Conservation (phyloP, 35 echinoderm and acorn worm genomes). For the Apostichopus californicus region DNA sequence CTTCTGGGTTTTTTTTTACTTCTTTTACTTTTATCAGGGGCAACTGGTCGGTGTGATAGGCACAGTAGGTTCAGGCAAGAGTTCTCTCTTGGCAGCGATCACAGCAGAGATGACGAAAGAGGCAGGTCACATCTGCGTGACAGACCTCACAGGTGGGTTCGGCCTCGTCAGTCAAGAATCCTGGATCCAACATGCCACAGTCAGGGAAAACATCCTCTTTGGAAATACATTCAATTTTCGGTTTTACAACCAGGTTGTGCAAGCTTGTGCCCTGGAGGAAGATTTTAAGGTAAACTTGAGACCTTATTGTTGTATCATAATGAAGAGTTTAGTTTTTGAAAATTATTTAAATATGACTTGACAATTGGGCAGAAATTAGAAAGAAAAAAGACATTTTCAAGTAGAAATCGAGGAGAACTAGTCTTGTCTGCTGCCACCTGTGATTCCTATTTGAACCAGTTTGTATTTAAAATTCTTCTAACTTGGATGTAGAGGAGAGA, state of each 20-base stretch:
- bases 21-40: conserved; percentile 56
- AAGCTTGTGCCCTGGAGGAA: conserved; percentile 90
- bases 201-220: conserved; percentile 95
- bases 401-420: too few species aligned
- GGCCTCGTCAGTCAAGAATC: conserved; percentile 87
- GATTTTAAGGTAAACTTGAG: conserved; percentile 90
- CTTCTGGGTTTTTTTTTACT: too few species aligned
- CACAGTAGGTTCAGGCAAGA: conserved; percentile 91
- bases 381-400: too few species aligned
- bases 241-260: conserved; percentile 69
- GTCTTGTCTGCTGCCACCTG: too few species aligned
- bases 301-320: background rate
- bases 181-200: conserved; percentile 95
- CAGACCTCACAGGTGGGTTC: conserved; percentile 69
- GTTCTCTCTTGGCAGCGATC: conserved; percentile 88
- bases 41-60: conserved; percentile 95
- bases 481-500: too few species aligned
- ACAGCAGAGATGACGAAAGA: conserved; percentile 90
- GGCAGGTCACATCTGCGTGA: conserved; percentile 70
- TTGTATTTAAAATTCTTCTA: too few species aligned
- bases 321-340: too few species aligned
- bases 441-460: too few species aligned
- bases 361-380: too few species aligned
- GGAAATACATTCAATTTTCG: conserved; percentile 66
- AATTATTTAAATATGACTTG: too few species aligned